A percentile compares a stretch with the other conserved stretches of the same genome.
Conservation (phyloP, 1,140 invertebrate species). For the Drosophila nigromelanica region DNA sequence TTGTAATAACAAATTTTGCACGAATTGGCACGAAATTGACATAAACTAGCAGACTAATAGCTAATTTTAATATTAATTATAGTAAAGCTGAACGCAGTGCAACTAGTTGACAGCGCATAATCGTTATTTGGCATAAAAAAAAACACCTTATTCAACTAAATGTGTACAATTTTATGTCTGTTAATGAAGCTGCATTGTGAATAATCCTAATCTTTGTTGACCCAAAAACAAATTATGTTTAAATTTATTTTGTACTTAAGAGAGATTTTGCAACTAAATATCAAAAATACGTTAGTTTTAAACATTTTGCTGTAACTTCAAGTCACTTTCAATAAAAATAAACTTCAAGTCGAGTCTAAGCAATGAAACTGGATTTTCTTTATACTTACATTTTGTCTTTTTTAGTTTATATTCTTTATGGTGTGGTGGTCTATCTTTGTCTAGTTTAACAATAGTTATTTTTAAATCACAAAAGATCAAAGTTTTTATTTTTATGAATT, state of each 20-base stretch:
- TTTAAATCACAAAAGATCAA: background rate
- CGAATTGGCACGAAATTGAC: conserved; percentile 61
- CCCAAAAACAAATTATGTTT: conserved; percentile 37
- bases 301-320: conserved; percentile 66
- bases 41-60: conserved; percentile 58
- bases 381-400: background rate
- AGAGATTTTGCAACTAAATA: conserved; percentile 46
- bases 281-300: conserved; percentile 52
- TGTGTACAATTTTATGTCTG: background rate
- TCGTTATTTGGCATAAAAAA: background rate
- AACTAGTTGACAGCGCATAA: conserved; percentile 6
- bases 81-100: conserved; percentile 21
- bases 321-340: conserved; percentile 65
- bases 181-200: conserved; percentile 11
- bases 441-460: background rate
- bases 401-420: too few relatives aligned
- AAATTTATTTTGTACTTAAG: conserved; percentile 65
- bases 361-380: conserved; percentile 3
- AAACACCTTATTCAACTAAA: background rate
- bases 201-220: conserved; percentile 29
- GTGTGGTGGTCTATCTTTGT: background rate
- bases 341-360: conserved; percentile 59
- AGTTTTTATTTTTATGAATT: background rate
- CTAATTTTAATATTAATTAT: conserved; percentile 49
- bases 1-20: conserved; percentile 71